Percentiles rank a stretch among this genome's conserved stretches.
Evolutionary conservation across 2,888 invertebrate genomes (phyloP).

Genomic region (Parelbella ahira): DNA sequence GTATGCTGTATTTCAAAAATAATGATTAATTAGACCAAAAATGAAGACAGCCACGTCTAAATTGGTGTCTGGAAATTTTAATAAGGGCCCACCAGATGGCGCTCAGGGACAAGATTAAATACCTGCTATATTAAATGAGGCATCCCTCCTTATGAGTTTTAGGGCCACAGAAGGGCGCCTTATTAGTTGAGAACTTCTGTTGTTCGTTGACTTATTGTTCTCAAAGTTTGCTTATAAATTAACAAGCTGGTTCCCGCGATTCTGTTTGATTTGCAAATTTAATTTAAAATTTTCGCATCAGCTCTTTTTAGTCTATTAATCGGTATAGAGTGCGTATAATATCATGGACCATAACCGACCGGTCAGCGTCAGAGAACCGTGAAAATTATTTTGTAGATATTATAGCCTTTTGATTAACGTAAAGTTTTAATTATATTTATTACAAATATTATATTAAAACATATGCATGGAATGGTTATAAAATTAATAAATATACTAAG

Average conservation of each 20-base stretch:
- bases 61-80: slow-evolving; percentile 23
- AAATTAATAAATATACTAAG: too few relatives aligned
- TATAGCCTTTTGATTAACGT: too few relatives aligned
- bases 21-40: slow-evolving; percentile 19
- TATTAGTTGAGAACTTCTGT: slow-evolving; percentile 25
- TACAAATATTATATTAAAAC: too few relatives aligned
- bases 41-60: slow-evolving; percentile 11
- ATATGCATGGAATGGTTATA: too few relatives aligned
- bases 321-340: too few relatives aligned
- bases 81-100: slow-evolving; percentile 21
- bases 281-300: neutral
- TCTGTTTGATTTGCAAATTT: neutral
- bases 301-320: too few relatives aligned
- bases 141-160: slow-evolving; percentile 25
- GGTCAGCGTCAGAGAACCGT: too few relatives aligned
- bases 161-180: slow-evolving; percentile 20
- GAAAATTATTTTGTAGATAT: too few relatives aligned
- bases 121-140: slow-evolving; percentile 26
- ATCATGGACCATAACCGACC: too few relatives aligned
- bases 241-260: slow-evolving; percentile 5
- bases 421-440: too few relatives aligned
- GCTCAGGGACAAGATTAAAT: slow-evolving; percentile 23
- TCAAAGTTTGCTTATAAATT: slow-evolving; percentile 20
- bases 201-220: slow-evolving; percentile 23
- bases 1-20: slow-evolving; percentile 2